phyloP scores from a whole-genome alignment of 2,113 vertebrate species.

The Clupea harengus region DNA sequence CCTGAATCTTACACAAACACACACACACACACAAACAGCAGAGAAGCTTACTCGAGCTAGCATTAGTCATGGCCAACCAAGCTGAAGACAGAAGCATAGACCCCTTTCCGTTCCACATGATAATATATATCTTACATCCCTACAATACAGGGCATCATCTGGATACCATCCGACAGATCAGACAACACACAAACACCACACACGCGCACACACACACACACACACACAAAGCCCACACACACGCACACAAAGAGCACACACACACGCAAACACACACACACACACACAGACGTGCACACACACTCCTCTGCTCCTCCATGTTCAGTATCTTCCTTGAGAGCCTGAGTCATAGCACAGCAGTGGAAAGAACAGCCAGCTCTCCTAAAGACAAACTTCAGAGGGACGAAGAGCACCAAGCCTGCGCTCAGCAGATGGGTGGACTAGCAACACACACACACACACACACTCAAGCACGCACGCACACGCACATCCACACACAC shows the following conservation, averaged over 20 bases:
- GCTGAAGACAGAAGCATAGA: not conserved
- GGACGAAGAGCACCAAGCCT: not conserved
- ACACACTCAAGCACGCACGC: not conserved
- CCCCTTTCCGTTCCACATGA: not conserved
- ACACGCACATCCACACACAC: not conserved
- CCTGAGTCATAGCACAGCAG: constrained; percentile 25
- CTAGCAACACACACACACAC: not conserved
- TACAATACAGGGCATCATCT: not conserved
- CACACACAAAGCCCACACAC: not conserved
- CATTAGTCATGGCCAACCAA: not conserved
- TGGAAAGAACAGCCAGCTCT: constrained; percentile 10
- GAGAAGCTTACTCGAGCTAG: not conserved
- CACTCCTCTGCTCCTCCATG: not conserved
- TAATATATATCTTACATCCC: not conserved
- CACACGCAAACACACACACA: not conserved
- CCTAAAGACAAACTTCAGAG: constrained; percentile 19
- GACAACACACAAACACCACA: not conserved
- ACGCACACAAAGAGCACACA: too few species aligned
- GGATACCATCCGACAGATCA: not conserved
- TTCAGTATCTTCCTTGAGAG: too few species aligned
- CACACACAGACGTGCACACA: not conserved
- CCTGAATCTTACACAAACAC: not conserved
- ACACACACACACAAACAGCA: not conserved
- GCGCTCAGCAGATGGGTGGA: not conserved
- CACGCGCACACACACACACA: not conserved